Evolutionary conservation across 2,888 invertebrate genomes (phyloP).

Genomic region (Noctua comes): DNA sequence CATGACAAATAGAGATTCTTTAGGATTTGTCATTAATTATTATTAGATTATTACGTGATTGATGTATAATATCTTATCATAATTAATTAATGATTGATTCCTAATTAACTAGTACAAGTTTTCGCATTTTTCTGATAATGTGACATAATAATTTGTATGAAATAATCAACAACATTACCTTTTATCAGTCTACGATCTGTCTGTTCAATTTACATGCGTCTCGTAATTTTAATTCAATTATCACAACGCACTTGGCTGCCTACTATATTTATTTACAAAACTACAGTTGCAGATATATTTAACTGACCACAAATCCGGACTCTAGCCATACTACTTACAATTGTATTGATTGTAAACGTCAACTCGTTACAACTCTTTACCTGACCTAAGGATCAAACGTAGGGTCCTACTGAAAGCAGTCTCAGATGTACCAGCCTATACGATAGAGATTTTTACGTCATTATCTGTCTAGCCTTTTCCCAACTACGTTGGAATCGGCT

Average conservation of each 20-base stretch:
- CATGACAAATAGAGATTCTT: too few relatives aligned
- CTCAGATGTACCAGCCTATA: neutral
- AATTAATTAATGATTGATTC: slow-evolving; percentile 8
- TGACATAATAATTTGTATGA: slow-evolving; percentile 1
- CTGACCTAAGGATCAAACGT: neutral
- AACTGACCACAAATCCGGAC: neutral
- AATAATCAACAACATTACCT: neutral
- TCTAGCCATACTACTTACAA: neutral
- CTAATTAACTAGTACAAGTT: neutral
- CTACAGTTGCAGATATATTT: neutral
- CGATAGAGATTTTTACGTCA: neutral
- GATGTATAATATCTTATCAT: slow-evolving; percentile 2
- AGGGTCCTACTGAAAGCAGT: neutral
- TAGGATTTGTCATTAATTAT: neutral
- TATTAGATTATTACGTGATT: neutral
- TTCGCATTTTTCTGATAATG: neutral
- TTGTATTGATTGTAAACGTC: neutral
- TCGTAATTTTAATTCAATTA: neutral
- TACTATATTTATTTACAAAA: neutral
- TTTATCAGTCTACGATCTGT: slow-evolving; percentile 1
- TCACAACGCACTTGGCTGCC: too few relatives aligned
- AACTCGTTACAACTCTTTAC: neutral
- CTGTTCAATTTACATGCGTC: neutral
- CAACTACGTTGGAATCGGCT: too few relatives aligned
- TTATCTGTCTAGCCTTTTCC: too few relatives aligned